Evolutionary conservation across 2,113 vertebrate species (phyloP).

Genomic region (Percopsis transmontana): DNA sequence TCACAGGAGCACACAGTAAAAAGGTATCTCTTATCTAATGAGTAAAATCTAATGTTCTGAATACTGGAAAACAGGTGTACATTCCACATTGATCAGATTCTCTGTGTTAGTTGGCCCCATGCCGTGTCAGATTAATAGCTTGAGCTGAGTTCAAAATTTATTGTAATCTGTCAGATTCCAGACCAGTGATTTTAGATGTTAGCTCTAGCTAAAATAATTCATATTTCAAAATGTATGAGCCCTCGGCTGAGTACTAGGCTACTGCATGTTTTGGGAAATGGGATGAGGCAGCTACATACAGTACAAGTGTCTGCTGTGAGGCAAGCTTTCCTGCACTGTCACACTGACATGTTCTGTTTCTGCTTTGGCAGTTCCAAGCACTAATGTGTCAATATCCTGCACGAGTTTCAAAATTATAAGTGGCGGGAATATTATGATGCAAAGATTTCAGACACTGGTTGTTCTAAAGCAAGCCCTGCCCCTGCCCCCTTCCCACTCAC

Average conservation of each 20-base stretch:
- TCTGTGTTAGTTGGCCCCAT: too few species aligned
- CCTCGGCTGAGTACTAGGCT: too few species aligned
- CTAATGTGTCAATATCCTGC: constrained; percentile 42
- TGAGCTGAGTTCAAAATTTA: background rate
- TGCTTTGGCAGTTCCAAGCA: constrained; percentile 38
- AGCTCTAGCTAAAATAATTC: background rate
- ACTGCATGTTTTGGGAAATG: too few species aligned
- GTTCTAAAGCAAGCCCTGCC: background rate
- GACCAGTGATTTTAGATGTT: constrained; percentile 32
- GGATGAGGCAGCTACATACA: too few species aligned
- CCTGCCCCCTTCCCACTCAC: background rate
- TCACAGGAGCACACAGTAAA: background rate
- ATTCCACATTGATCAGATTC: too few species aligned
- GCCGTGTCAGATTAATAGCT: too few species aligned
- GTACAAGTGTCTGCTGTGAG: background rate
- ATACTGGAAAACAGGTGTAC: background rate
- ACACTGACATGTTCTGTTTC: background rate
- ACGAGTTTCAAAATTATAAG: constrained; percentile 10
- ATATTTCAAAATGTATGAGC: too few species aligned
- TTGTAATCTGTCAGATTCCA: constrained; percentile 27
- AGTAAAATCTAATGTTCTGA: background rate
- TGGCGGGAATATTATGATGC: too few species aligned
- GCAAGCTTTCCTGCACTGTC: background rate
- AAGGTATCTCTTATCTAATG: too few species aligned
- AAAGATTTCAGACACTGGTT: too few species aligned